Conservation (phyloP, 2,797 vertebrate genomes). For the Ctenopoma kingsleyae region DNA sequence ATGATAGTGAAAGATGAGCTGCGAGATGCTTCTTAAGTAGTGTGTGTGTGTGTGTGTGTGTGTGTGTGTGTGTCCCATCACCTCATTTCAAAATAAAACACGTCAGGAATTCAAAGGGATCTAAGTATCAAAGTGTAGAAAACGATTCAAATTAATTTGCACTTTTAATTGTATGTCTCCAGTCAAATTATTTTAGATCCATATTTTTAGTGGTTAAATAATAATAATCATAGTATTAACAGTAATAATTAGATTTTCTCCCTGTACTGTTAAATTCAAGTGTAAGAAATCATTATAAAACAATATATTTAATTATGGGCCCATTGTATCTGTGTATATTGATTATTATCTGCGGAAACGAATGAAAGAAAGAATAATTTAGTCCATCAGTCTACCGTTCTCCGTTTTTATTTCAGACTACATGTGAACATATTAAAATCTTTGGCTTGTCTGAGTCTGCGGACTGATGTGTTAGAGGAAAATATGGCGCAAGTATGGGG, state of each 20-base stretch:
- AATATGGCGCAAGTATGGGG: conserved; percentile 42
- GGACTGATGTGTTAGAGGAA: conserved; percentile 50
- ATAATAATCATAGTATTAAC: too few species aligned
- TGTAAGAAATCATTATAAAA: not conserved
- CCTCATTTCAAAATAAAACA: conserved; percentile 16
- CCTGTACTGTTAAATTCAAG: too few species aligned
- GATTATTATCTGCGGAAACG: not conserved
- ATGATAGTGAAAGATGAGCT: conserved; percentile 21
- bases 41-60: not conserved
- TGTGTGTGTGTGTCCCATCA: not conserved
- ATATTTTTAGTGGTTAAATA: too few species aligned
- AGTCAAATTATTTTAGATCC: not conserved
- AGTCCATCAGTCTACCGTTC: conserved; percentile 44
- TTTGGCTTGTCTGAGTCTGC: conserved; percentile 94
- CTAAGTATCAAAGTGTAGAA: not conserved
- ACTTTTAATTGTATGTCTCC: not conserved
- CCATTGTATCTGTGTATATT: not conserved
- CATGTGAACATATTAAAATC: conserved; percentile 99
- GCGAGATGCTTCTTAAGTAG: not conserved
- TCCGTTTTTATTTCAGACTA: conserved; percentile 94
- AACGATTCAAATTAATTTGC: not conserved
- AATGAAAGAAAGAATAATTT: conserved; percentile 45
- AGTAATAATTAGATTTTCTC: too few species aligned
- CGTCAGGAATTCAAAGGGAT: not conserved
- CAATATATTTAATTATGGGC: not conserved